Base-by-base conservation (phyloP, 1,140 invertebrate genomes). In the Paracyclopina nana region DNA sequence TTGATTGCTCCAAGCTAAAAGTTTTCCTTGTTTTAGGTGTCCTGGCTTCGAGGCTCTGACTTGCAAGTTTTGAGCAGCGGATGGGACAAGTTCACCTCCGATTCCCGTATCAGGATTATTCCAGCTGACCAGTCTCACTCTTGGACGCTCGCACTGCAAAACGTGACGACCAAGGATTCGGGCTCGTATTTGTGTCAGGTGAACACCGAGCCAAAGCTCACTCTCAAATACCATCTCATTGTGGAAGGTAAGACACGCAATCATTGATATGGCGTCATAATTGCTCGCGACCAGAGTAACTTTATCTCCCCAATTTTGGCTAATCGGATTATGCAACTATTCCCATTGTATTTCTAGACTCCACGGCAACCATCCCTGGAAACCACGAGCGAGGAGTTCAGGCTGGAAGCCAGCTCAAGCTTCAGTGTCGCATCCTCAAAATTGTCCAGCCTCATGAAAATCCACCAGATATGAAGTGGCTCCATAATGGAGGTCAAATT, bases 111-210 rank as follows among this genome's bases (percentile, higher is more conserved):
- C 3, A 20, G n/a, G n/a, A 24, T 44, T 3, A 25, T 44, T 44
- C 42, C 42, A 14, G 42, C 42, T 6, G 42, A 44, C 24, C 42
- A 22, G 12, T 20, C 14, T 12, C 42, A 44, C 12, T 18, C 42
- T 20, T 44, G 42, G 42, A 24, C 12, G 16, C 42, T 44, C 24
- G 42, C 12, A 2, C 16, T 44, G 3, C 42, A 22, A 5, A 44
- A 44, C 24, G 24, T 44, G 8, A 52, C 50, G 5, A 28, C 54
- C 0, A 52, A 40, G 29, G 57, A 59, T 20, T 49, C 50, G 16
- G 57, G 57, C 16, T 14, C 55, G 26, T 59, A 59, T 44, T 55
- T 57, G 46, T 59, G 57, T 49, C 57, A 59, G 54, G 54, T 59
- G 22, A 57, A 54, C 45, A 56, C 57, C 2, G 55, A 59, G 20